Base-by-base conservation (phyloP, 2,113 vertebrate genomes). In the Ageneiosus marmoratus region DNA sequence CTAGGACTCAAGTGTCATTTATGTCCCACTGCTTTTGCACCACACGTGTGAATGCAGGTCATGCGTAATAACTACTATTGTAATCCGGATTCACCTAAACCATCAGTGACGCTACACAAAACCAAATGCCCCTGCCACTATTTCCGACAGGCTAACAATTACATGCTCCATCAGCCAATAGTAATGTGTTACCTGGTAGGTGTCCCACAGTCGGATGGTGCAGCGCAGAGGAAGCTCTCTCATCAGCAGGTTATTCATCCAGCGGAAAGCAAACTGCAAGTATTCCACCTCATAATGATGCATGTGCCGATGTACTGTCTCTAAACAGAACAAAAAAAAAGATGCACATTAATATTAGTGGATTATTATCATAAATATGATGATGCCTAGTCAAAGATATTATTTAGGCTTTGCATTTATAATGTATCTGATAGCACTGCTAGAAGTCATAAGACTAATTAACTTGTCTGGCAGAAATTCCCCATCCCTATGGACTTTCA, bases 201-300 rank as follows among this genome's bases (percentile, higher is more conserved):
- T 98, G 94, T 98, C 97, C 97, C 97, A 99, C 37, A 98, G 93
- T 48, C 97, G 94, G 89, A 99, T 93, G 18, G 97, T 96, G 87
- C 97, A 98, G 77, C 83, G 95, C 22, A 98, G 94, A 1, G 97
- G 97, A 89, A 98, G 91, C 90, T 98, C 97, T 88, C 97, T 94
- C 96, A 96, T 98, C 91, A 99, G 93, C 89, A 99, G 94, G 92
- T 99, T 99, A 94, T 99, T 99, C 97, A 99, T 99, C 97, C 97
- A 99, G 78, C 97, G 97, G 90, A 99, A 99, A 88, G 96, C 96
- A 79, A 99, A 99, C 88, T 99, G 97, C 89, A 99, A 94, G 91
- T 98, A 99, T 87, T 95, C 94, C 91, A 99, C 97, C 84, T 99
- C 97, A 22, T 98, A 96, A 82, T 94, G 96, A 41, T 97, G 96